Conservation (phyloP, 2,113 vertebrate species). For the Ammospiza nelsoni region DNA sequence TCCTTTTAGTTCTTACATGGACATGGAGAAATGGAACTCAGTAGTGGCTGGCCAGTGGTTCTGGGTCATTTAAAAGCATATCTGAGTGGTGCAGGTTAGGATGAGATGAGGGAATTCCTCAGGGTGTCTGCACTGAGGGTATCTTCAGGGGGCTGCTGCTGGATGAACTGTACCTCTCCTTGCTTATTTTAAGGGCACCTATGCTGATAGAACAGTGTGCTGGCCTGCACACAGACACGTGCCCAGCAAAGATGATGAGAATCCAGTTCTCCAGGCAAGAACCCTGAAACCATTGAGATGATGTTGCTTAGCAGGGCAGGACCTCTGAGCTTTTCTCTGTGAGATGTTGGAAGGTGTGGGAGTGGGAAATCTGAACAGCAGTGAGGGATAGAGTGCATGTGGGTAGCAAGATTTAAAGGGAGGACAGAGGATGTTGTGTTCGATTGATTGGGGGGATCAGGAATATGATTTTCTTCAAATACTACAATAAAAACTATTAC, state of each 20-base stretch:
- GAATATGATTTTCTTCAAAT: not conserved
- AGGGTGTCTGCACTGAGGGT: accelerated
- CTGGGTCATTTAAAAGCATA: not conserved
- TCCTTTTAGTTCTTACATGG: not conserved
- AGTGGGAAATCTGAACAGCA: not conserved
- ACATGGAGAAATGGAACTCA: not conserved
- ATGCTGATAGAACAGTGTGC: not conserved
- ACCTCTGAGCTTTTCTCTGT: not conserved
- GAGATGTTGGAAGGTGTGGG: not conserved
- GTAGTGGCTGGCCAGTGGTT: not conserved
- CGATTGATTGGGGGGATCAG: accelerated
- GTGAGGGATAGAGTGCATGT: not conserved
- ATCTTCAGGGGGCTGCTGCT: not conserved
- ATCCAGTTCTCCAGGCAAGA: not conserved
- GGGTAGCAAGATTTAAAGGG: not conserved
- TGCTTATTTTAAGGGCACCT: not conserved
- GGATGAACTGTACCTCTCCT: not conserved
- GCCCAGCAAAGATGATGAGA: not conserved
- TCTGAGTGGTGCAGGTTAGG: not conserved
- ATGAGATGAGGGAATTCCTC: not conserved
- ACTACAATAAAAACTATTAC: not conserved
- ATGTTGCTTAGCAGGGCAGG: not conserved
- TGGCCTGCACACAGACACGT: not conserved
- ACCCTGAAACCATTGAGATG: accelerated
- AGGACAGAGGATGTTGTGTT: not conserved